Conservation (phyloP, 2,888 invertebrate species). For the Ophion obscuratus region DNA sequence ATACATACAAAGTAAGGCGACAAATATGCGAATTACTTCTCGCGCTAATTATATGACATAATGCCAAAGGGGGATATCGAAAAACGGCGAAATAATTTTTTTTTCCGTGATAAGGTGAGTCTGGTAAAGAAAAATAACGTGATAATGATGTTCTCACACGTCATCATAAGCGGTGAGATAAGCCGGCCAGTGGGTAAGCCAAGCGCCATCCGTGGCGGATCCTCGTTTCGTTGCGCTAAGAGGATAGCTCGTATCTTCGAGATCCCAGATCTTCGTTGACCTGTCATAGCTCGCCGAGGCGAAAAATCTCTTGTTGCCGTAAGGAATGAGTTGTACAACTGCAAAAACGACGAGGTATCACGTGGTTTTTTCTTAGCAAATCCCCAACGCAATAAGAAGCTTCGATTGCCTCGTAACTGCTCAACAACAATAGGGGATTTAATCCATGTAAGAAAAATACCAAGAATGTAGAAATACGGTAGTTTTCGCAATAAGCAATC, state of each 20-base stretch:
- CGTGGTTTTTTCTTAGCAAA: neutral
- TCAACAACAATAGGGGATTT: neutral
- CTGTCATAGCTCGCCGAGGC: constrained; percentile 89
- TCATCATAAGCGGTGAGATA: constrained; percentile 84
- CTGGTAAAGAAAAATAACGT: constrained; percentile 59
- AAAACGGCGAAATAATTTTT: neutral
- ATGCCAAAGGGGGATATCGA: neutral
- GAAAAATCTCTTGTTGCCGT: constrained; percentile 87
- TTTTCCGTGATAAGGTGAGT: neutral
- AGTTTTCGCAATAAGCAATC: too few relatives aligned
- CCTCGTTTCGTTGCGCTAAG: constrained; percentile 82
- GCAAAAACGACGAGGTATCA: constrained; percentile 15
- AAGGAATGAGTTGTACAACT: constrained; percentile 84
- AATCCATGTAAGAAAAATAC: too few relatives aligned
- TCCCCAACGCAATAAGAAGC: neutral
- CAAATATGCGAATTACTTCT: neutral
- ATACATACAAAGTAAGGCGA: neutral
- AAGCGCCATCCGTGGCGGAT: constrained; percentile 84
- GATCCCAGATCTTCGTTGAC: constrained; percentile 89
- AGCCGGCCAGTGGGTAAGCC: constrained; percentile 85
- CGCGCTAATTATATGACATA: neutral
- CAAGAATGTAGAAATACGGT: too few relatives aligned
- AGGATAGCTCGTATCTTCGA: constrained; percentile 84
- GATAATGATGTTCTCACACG: constrained; percentile 68
- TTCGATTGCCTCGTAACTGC: neutral